These are phyloP conservation scores for Galeopterus variegatus DNA, from an alignment of 2,113 vertebrate species.

Conservation along the genomic window DNA sequence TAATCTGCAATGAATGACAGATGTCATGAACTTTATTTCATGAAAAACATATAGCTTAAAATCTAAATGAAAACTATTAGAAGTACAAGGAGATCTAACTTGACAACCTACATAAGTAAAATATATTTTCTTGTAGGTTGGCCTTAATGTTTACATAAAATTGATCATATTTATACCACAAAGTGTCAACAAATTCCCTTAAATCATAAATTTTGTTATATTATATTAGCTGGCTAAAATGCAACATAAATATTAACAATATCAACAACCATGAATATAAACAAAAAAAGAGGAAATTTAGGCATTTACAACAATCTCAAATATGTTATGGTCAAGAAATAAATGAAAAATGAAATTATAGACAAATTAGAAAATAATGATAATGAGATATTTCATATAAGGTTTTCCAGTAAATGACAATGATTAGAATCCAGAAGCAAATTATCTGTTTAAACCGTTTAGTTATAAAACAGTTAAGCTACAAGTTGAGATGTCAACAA, in stretches of 20 bases:
- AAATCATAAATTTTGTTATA: conserved; percentile 52
- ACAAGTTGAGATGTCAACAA: no score
- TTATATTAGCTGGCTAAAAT: neutral
- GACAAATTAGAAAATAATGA: conserved; percentile 24
- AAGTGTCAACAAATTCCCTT: neutral
- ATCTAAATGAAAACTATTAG: conserved; percentile 24
- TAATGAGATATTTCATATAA: neutral
- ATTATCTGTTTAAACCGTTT: conserved; percentile 21
- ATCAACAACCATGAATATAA: neutral
- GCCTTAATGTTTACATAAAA: conserved; percentile 9
- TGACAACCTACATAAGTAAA: conserved; percentile 15
- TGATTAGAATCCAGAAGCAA: conserved; percentile 22
- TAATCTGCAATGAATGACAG: neutral
- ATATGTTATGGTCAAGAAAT: neutral
- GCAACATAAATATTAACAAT: neutral
- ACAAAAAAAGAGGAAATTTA: neutral
- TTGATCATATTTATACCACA: neutral
- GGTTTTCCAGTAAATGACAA: neutral
- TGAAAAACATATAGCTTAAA: conserved; percentile 2
- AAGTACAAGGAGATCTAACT: conserved; percentile 7
- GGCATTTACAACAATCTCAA: neutral
- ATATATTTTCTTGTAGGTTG: conserved; percentile 26
- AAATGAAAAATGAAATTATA: neutral
- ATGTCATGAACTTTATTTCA: neutral
- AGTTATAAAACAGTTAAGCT: neutral